These are phyloP conservation scores for Tanypteryx hageni DNA, from an alignment of 2,888 invertebrate genomes.

Conservation along the genomic window DNA sequence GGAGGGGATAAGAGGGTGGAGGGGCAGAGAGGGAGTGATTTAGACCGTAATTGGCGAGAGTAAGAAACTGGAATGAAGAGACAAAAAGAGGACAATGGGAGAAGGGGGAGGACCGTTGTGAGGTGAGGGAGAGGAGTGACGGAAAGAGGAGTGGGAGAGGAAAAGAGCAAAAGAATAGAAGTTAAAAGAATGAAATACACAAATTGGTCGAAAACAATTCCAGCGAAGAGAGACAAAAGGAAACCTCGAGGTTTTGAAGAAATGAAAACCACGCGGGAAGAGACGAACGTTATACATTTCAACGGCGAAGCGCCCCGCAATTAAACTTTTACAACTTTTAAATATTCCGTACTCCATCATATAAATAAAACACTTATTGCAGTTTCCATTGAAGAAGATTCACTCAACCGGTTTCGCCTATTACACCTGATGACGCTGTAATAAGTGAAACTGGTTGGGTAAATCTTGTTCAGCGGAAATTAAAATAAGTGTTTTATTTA, in stretches of 20 bases:
- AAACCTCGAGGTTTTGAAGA: background rate
- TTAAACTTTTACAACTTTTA: too few relatives aligned
- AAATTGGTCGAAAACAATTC: background rate
- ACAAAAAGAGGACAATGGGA: background rate
- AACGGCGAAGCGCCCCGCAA: background rate
- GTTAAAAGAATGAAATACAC: background rate
- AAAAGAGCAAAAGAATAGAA: background rate
- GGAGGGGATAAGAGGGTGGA: background rate
- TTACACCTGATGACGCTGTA: too few relatives aligned
- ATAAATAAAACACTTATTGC: too few relatives aligned
- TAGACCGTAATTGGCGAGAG: conserved; percentile 14
- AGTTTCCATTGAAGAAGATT: too few relatives aligned
- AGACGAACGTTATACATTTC: background rate
- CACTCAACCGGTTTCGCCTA: too few relatives aligned
- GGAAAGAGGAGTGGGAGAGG: background rate
- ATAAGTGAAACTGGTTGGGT: too few relatives aligned
- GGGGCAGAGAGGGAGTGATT: background rate
- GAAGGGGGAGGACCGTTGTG: background rate
- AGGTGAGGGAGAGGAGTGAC: background rate
- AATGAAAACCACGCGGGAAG: background rate
- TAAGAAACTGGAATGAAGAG: conserved; percentile 1
- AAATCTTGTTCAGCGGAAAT: too few relatives aligned
- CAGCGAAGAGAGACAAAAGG: background rate
- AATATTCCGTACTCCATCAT: too few relatives aligned
- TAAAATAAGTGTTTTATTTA: too few relatives aligned